Evolutionary conservation across 2,797 vertebrate genomes (phyloP), one percentile per base, ranked within the genome.

Genomic region (Diglossa cyanea): DNA sequence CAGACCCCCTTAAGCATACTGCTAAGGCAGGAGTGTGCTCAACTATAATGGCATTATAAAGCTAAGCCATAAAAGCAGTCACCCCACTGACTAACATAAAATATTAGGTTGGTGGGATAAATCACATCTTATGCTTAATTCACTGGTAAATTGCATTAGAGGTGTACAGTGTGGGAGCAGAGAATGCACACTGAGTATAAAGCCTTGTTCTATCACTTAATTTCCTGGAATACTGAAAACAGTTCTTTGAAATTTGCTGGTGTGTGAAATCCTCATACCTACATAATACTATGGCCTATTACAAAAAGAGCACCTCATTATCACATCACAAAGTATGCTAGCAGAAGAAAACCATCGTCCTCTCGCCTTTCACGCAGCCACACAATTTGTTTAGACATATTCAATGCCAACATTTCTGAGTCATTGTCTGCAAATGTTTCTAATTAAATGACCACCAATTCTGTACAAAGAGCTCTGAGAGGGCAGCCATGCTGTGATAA

Each of bases 141-240:
- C 92, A 86, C 78, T 96, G 86, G 91, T 95, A 96, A 96, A 95
- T 96, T 97, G 75, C 78, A 95, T 96, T 95, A 94, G 81, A 95
- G 51, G 51, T 93, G 66, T 96, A 91, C 24, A 67, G 79, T 85
- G 88, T 91, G 76, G 74, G 88, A 96, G 92, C 89, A 90, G 47
- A 91, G 85, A 96, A 95, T 66, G 77, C 90, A 91, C 83, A 76
- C 70, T 93, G 91, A 94, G 91, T 95, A 96, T 84, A 95, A 91
- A 94, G 77, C 74, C 86, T 94, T 89, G 73, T 93, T 96, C 91
- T 93, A 90, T 80, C 82, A 79, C 42, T 90, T 87, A 93, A 91
- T 92, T 95, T 96, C 76, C 61, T 86, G 80, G 93, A 97, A 90
- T 67, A 92, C 50, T 89, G 58, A 90, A 95, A 96, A 86, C 68